Evolutionary conservation across 2,888 invertebrate genomes (phyloP), one percentile per base, ranked within the genome.

Genomic region (Epinotia nisella): DNA sequence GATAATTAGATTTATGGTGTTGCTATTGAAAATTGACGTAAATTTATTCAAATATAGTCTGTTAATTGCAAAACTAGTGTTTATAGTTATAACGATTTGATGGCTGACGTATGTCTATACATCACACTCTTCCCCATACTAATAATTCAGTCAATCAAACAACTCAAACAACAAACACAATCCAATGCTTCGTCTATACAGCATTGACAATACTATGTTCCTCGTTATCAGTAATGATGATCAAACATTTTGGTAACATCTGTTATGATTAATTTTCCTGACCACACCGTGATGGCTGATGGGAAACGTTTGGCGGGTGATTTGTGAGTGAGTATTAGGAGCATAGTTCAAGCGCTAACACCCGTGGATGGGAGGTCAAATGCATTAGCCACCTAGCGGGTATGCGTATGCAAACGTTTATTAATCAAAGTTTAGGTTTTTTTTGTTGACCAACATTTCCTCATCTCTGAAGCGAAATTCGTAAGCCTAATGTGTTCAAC

Each of bases 381-480:
- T 83, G 84, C 93, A 92, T 93, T 93, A 93, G 92, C 91, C 92
- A 91, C 92, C 91, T 90, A 92, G 90, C 88, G 91, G 88, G 89
- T 82, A 79, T 79, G 83, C 83, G 81, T 83, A 83, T 84, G 86
- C 87, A 87, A 86, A 87, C 84, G 82, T 87, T 84, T 88, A 91
- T 91, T 88, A 89, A 92, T 91, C 92, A 90, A 87, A 85, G 77
- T 80, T 81, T 78, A 68, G 64, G 24, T 62, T 75, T 77, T 82
- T 80, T 80, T 81, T 80, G 79, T 76, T 81, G 78, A 76, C 79
- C 82, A 77, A 78, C 78, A 74, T 76, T 74, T 35, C 11, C 10
- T 13, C 41, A 39, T 24, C 15, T 55, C 21, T 56, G 10, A 41
- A 66, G 11, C 21, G 21, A 66, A 11, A 10, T 55, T 56, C 41